Evolutionary conservation across 2,113 vertebrate species (phyloP).

Genomic region (Scortum barcoo): DNA sequence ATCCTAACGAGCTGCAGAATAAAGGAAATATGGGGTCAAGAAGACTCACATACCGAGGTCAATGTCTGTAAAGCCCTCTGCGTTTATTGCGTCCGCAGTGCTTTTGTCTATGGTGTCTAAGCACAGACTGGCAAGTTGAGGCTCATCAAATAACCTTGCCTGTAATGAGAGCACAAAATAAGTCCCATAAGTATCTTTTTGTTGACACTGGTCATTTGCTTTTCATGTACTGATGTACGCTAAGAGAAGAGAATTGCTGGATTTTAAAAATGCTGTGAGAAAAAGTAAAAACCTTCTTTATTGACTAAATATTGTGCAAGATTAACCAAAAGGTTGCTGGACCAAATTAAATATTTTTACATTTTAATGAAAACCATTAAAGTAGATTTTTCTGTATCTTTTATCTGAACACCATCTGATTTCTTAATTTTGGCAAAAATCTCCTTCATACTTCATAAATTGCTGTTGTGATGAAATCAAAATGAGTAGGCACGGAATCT

Average conservation of each 20-base stretch:
- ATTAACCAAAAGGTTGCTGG: not conserved
- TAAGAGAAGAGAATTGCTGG: not conserved
- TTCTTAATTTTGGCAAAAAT: not conserved
- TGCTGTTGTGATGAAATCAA: not conserved
- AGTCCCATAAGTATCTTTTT: not conserved
- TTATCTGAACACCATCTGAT: not conserved
- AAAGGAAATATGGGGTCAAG: not conserved
- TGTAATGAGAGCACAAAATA: conserved; percentile 64
- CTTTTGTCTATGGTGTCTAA: conserved; percentile 96
- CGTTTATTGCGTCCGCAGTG: conserved; percentile 92
- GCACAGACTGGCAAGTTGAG: conserved; percentile 94
- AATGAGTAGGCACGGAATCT: not conserved
- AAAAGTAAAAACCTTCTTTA: not conserved
- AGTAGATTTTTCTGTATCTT: not conserved
- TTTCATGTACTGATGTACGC: not conserved
- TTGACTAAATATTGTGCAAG: not conserved
- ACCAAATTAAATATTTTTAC: not conserved
- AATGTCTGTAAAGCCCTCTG: conserved; percentile 95
- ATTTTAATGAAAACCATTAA: not conserved
- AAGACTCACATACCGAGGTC: conserved; percentile 87
- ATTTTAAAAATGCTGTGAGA: not conserved
- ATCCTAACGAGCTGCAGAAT: not conserved
- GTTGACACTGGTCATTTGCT: not conserved
- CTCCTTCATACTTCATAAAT: not conserved
- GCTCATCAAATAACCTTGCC: conserved; percentile 96